Percentiles rank a stretch among this genome's conserved stretches.
phyloP scores from a whole-genome alignment of 2,888 invertebrate genomes.

The Calliphora vomitoria region DNA sequence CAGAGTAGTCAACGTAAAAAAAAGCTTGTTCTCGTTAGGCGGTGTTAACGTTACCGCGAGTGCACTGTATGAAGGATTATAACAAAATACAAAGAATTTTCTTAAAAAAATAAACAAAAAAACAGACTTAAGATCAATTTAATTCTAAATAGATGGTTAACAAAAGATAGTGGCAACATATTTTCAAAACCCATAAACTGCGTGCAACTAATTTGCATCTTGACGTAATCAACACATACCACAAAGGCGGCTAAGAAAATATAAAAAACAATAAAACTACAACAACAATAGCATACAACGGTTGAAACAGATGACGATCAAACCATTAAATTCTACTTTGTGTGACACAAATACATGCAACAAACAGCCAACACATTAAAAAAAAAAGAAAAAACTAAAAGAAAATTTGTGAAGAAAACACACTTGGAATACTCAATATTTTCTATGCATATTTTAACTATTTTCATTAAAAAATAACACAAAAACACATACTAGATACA shows the following conservation, averaged over 20 bases:
- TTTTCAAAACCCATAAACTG: conserved; percentile 42
- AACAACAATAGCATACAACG: conserved; percentile 36
- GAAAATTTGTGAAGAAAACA: conserved; percentile 48
- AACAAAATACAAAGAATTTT: neutral
- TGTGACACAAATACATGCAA: conserved; percentile 55
- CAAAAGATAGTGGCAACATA: conserved; percentile 3
- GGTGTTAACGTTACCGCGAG: no score
- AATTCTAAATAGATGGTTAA: neutral
- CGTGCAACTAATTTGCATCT: conserved; percentile 70
- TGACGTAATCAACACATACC: conserved; percentile 43
- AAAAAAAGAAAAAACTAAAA: neutral
- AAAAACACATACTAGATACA: neutral
- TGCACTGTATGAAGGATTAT: no score
- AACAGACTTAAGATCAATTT: conserved; percentile 5
- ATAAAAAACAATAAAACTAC: neutral
- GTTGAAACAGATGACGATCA: conserved; percentile 67
- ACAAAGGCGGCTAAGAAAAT: neutral
- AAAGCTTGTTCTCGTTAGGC: no score
- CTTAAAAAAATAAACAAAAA: neutral
- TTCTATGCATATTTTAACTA: conserved; percentile 55
- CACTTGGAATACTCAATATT: conserved; percentile 52
- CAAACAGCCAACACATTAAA: conserved; percentile 19
- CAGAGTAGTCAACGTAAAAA: no score
- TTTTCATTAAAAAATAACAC: conserved; percentile 7
- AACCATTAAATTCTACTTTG: conserved; percentile 46